Percentiles rank a stretch among this genome's conserved stretches.
phyloP scores from a whole-genome alignment of 2,797 vertebrate species.

The Pangasius krempfi region DNA sequence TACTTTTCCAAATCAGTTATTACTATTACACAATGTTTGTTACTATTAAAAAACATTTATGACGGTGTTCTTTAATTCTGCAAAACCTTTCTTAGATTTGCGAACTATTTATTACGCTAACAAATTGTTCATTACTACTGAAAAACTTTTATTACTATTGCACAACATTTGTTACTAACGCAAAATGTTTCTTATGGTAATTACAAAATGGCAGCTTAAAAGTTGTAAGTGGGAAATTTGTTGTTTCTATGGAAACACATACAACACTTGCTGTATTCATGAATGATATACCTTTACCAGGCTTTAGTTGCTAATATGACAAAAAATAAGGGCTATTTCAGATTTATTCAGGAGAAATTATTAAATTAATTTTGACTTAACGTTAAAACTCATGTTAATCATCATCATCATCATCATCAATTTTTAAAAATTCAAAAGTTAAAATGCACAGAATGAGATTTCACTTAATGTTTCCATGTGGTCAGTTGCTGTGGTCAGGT shows the following conservation, averaged over 20 bases:
- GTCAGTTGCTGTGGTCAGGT: neutral
- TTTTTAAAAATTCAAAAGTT: neutral
- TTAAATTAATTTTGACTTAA: neutral
- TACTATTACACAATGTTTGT: too few relatives aligned
- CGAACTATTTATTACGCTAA: neutral
- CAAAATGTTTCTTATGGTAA: neutral
- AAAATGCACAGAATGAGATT: neutral
- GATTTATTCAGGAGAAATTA: neutral
- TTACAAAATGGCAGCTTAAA: neutral
- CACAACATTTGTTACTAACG: neutral
- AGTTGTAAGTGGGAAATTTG: neutral
- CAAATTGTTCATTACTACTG: too few relatives aligned
- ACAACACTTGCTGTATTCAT: neutral
- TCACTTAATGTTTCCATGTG: neutral
- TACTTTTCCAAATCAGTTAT: too few relatives aligned
- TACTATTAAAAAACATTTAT: too few relatives aligned
- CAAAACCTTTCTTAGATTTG: neutral
- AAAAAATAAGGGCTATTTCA: neutral
- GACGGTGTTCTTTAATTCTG: too few relatives aligned
- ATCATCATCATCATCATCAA: neutral
- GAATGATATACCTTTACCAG: neutral
- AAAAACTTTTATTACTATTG: neutral
- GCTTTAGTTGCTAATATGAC: neutral
- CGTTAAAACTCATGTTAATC: neutral
- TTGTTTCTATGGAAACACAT: neutral